Evolutionary conservation across 2,113 vertebrate species (phyloP).

Genomic region (Gymnarchus niloticus): DNA sequence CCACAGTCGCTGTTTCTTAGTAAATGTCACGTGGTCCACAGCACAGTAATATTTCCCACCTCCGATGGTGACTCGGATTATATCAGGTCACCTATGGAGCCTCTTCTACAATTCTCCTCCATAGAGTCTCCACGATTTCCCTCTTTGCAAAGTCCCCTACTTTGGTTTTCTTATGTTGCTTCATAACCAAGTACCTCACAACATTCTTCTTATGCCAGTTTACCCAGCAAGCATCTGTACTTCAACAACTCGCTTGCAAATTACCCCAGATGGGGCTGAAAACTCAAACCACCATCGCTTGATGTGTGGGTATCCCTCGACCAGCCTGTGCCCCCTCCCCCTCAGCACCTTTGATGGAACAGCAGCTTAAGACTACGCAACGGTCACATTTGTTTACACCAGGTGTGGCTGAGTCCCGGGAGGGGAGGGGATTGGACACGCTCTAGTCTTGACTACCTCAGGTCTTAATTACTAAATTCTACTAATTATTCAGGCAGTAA

Average conservation of each 20-base stretch:
- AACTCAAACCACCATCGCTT: not conserved
- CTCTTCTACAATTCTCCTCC: constrained; percentile 19
- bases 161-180: not conserved
- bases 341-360: not conserved
- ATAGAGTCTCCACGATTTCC: constrained; percentile 16
- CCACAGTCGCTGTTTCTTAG: constrained; percentile 31
- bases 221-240: constrained; percentile 13
- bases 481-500: constrained; percentile 54
- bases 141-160: not conserved
- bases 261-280: not conserved
- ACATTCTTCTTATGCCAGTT: not conserved
- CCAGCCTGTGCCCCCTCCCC: not conserved
- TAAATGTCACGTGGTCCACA: constrained; percentile 48
- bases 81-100: constrained; percentile 47
- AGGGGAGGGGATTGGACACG: constrained; percentile 16
- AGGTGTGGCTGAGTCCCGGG: constrained; percentile 47
- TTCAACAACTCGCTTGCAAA: not conserved
- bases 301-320: not conserved
- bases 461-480: constrained; percentile 52
- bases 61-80: constrained; percentile 49
- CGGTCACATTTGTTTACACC: constrained; percentile 38
- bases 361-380: not conserved
- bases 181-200: not conserved
- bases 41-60: constrained; percentile 51
- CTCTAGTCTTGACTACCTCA: constrained; percentile 13